phyloP scores from a whole-genome alignment of 2,113 vertebrate genomes.

The Tupaia tana region DNA sequence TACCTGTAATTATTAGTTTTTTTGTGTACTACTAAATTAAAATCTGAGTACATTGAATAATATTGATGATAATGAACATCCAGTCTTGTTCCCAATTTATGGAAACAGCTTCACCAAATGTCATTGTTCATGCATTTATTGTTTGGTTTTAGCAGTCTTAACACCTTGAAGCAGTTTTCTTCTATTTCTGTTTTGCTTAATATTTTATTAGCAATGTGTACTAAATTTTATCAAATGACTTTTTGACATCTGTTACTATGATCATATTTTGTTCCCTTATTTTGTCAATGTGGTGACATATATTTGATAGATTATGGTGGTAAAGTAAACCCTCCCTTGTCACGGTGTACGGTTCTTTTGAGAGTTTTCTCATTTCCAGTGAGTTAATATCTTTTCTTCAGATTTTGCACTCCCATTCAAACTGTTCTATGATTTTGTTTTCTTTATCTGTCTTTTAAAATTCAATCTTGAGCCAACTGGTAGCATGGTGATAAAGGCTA shows the following conservation, averaged over 20 bases:
- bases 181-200: constrained; percentile 46
- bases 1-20: constrained; percentile 7
- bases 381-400: constrained; percentile 60
- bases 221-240: constrained; percentile 54
- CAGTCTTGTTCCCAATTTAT: background rate
- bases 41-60: background rate
- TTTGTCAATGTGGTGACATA: constrained; percentile 28
- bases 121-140: constrained; percentile 33
- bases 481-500: no score
- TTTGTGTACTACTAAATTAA: constrained; percentile 35
- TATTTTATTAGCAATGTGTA: constrained; percentile 50
- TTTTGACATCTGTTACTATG: constrained; percentile 28
- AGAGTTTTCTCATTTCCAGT: constrained; percentile 2
- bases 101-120: constrained; percentile 19
- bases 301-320: background rate
- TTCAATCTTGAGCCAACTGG: constrained; percentile 8
- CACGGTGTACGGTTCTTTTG: constrained; percentile 15
- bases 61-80: background rate
- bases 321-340: background rate
- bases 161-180: constrained; percentile 52
- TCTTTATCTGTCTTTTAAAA: constrained; percentile 44
- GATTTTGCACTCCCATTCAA: constrained; percentile 22
- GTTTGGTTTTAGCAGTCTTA: constrained; percentile 10
- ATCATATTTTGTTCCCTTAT: constrained; percentile 33
- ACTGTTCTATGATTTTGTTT: background rate